phyloP scores from a whole-genome alignment of 2,113 vertebrate species.

The Psittacula cyanocephala region DNA sequence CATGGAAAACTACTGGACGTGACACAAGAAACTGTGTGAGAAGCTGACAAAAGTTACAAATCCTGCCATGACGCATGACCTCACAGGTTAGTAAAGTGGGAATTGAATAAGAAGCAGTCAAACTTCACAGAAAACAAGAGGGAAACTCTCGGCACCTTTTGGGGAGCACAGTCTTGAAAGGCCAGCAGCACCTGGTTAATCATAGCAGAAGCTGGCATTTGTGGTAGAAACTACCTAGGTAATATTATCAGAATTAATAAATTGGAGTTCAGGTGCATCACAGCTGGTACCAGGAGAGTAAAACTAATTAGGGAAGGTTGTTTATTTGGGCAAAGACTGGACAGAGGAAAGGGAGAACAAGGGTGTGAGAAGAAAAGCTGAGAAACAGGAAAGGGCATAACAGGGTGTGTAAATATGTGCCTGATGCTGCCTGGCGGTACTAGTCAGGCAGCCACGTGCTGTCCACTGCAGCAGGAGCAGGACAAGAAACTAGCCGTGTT shows the following conservation, averaged over 20 bases:
- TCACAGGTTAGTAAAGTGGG: not conserved
- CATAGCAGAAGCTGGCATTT: no score
- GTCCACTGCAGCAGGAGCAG: not conserved
- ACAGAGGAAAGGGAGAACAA: not conserved
- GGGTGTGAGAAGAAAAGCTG: not conserved
- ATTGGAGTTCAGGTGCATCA: not conserved
- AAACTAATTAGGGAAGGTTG: not conserved
- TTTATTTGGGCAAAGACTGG: not conserved
- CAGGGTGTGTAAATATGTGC: fast-evolving
- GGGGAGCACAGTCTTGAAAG: not conserved
- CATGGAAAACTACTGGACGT: not conserved
- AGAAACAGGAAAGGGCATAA: not conserved
- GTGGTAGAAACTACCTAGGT: not conserved
- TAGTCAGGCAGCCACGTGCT: not conserved
- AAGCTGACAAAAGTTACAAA: not conserved
- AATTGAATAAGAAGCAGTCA: not conserved
- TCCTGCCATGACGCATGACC: not conserved
- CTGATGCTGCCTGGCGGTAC: not conserved
- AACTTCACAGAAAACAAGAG: not conserved
- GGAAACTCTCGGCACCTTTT: not conserved
- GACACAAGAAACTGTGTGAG: not conserved
- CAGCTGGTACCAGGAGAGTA: not conserved
- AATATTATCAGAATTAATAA: not conserved
- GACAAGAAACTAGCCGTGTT: not conserved
- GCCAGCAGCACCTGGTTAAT: not conserved